Evolutionary conservation across 2,797 vertebrate genomes (phyloP).

Genomic region (Acipenser transmontanus): DNA sequence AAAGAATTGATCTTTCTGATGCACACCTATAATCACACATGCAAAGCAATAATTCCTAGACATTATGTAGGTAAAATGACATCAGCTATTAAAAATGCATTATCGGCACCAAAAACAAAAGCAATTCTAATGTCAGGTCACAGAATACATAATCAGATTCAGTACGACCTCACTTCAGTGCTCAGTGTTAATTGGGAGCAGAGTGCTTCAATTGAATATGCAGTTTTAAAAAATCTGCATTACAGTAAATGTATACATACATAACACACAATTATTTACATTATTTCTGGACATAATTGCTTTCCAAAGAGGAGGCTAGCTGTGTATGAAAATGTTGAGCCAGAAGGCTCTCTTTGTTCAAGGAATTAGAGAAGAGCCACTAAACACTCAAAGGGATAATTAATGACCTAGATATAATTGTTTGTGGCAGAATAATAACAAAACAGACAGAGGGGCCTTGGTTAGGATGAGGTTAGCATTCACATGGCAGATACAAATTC

Average conservation of each 20-base stretch:
- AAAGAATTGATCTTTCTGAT: no score
- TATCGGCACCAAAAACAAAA: not conserved
- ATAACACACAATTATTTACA: not conserved
- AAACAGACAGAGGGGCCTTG: slow-evolving; percentile 17
- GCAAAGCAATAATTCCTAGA: not conserved
- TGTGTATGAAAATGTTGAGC: no score
- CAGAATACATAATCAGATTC: not conserved
- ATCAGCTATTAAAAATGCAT: not conserved
- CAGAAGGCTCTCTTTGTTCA: no score
- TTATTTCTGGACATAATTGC: slow-evolving; percentile 27
- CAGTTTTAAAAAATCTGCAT: not conserved
- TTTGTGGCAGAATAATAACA: not conserved
- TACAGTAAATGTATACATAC: not conserved
- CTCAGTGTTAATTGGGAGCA: not conserved
- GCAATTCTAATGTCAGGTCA: not conserved
- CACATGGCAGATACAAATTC: slow-evolving; percentile 7
- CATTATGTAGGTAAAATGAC: not conserved
- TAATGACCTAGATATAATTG: slow-evolving; percentile 17
- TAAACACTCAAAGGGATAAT: slow-evolving; percentile 9
- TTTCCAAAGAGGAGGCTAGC: slow-evolving; percentile 6
- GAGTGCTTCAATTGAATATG: not conserved
- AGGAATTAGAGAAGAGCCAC: slow-evolving; percentile 6
- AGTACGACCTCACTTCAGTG: not conserved
- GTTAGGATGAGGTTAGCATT: slow-evolving; percentile 20
- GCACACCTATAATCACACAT: not conserved